Evolutionary conservation across 2,113 vertebrate genomes (phyloP), one percentile per base, ranked within the genome.

Genomic region (Xiphorhynchus elegans): DNA sequence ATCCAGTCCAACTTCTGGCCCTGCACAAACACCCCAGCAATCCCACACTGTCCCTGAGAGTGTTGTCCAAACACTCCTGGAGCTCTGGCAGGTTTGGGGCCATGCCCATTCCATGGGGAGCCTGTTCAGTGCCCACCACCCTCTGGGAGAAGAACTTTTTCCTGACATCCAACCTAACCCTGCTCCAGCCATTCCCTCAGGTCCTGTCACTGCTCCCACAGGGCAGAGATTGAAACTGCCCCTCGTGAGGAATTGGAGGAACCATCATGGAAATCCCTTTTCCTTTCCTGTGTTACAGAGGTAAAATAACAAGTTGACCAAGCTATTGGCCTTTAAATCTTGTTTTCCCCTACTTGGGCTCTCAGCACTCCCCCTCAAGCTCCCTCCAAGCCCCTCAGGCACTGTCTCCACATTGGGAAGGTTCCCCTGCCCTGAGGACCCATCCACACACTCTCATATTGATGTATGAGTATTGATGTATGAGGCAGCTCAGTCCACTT

Each of bases 381-480:
- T 33, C n/a, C 5, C 20, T 58, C 23, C 44, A 15, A 0, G 19
- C 11, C 6, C 35, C 44, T n/a, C 21, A 23, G 63, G 50, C 64
- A 37, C 7, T 0, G 0, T 46, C 70, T 62, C 76, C 42, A 26
- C n/a, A 5, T 49, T 4, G 0, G 13, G 9, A 58, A 70, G 23
- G 17, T 75, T 87, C 18, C 17, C 47, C 9, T 75, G 42, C 64
- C 85, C 31, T 14, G 24, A 70, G 33, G 75, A 76, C 39, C 33
- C 40, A 46, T 17, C 60, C 2, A 58, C 33, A n/a, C 56, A 14
- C 56, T 14, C 56, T 23, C 33, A 15, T 14, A 3, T 14, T 58
- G 24, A 11, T 24, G 8, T 37, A 37, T 37, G 37, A 37, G 37
- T 37, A 37, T 37, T 37, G 37, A 37, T 37, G 37, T 37, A 37